Evolutionary conservation across 2,888 invertebrate species (phyloP), one percentile per base, ranked within the genome.

Genomic region (Lottia gigantea): DNA sequence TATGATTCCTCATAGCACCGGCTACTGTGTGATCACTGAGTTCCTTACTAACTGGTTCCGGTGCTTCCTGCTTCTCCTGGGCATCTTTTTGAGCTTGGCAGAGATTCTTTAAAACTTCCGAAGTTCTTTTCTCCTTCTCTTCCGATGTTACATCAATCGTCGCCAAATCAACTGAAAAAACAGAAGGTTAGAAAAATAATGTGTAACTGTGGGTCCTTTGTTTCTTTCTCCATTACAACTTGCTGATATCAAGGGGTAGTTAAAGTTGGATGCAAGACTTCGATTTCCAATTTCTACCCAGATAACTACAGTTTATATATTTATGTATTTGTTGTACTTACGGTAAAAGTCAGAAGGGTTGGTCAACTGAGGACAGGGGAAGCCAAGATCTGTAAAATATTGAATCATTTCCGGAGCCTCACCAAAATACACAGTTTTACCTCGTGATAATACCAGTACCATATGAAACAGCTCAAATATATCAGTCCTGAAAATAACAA

Each of bases 311-410:
- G 31, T 31, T 31, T 31, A 4, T 2, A 31, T 31, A 31, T 31
- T 31, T 31, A 2, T 40, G 11, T 31, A 31, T 3, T 40, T 6
- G 40, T 8, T 45, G 45, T 63, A 92, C 95, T 92, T 90, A 96
- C 96, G 90, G 87, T 97, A 98, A 89, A 97, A 98, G 94, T 97
- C 97, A n/a, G 98, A 91, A 0, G 98, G 98, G 89, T 98, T 98
- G 87, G 98, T 98, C 65, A 97, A 90, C 86, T 96, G 95, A 0
- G 98, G 98, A 88, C 98, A 98, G 0, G 97, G 97, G 87, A 97
- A 97, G 2, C 98, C 98, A 78, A 98, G 95, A 76, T 94, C 93
- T 70, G 95, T 94, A 88, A 98, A 98, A 89, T 98, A 98, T 85
- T 95, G 95, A 73, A 98, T 90, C 92, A 98, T 94, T 81, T 95